Conservation (phyloP, 2,797 vertebrate species). For the Siniperca undulata region DNA sequence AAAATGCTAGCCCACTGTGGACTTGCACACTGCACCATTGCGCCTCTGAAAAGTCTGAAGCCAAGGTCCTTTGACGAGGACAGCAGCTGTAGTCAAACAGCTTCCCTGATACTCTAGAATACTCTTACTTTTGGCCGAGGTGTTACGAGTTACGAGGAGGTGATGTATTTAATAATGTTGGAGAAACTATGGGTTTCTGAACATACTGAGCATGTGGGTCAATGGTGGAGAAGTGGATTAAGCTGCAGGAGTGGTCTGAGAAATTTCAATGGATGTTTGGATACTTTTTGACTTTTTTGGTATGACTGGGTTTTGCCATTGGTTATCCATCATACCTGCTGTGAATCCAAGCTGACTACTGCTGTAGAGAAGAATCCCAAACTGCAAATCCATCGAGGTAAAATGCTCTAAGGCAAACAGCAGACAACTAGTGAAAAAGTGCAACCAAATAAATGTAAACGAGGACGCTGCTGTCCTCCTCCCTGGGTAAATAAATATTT, state of each 20-base stretch:
- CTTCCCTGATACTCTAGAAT: not conserved
- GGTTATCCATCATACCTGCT: not conserved
- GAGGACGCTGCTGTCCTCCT: not conserved
- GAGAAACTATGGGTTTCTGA: no score
- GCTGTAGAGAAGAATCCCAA: not conserved
- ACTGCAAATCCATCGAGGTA: not conserved
- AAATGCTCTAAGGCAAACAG: not conserved
- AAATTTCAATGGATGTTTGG: not conserved
- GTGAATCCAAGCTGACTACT: not conserved
- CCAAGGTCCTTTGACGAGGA: not conserved
- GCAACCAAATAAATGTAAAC: not conserved
- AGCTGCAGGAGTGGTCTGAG: not conserved
- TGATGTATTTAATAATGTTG: not conserved
- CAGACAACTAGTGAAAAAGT: not conserved
- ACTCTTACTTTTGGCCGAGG: not conserved
- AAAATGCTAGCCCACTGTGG: not conserved
- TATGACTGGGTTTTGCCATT: not conserved
- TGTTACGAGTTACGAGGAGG: not conserved
- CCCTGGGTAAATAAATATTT: slow-evolving; percentile 23
- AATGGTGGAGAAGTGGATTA: not conserved
- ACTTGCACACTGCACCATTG: not conserved
- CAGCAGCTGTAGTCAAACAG: not conserved
- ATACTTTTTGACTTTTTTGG: not conserved
- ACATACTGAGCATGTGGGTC: not conserved
- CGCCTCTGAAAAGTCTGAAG: not conserved